Percentiles rank a stretch among this genome's conserved stretches.
Conservation (phyloP, 2,888 invertebrate genomes). For the Lithophane leautieri region DNA sequence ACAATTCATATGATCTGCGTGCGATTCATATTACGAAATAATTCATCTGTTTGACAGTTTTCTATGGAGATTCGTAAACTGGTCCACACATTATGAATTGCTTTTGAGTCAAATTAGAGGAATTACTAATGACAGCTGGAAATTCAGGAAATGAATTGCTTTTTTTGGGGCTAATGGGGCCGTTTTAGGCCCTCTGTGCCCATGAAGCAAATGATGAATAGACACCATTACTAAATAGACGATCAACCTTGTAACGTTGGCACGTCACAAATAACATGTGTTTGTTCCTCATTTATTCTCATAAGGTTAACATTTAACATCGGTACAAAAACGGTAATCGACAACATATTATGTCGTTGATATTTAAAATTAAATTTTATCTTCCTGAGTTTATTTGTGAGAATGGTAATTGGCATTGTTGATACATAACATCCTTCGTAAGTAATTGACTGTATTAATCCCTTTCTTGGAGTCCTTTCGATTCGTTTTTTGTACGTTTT, state of each 20-base stretch:
- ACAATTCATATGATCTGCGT: too few species aligned
- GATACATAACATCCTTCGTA: conserved; percentile 26
- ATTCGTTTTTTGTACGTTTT: conserved; percentile 11
- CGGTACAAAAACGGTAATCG: conserved; percentile 51
- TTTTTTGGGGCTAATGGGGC: too few species aligned
- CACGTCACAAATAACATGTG: conserved; percentile 36
- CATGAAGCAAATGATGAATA: background rate
- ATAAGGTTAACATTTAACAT: conserved; percentile 57
- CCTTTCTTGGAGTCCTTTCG: conserved; percentile 16
- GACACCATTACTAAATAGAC: background rate
- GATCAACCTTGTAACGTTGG: conserved; percentile 47
- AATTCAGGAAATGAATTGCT: too few species aligned
- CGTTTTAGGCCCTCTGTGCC: too few species aligned
- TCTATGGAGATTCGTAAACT: too few species aligned
- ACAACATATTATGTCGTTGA: conserved; percentile 50
- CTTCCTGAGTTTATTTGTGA: conserved; percentile 43
- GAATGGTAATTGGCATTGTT: conserved; percentile 24
- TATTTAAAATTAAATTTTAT: conserved; percentile 51
- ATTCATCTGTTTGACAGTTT: too few species aligned
- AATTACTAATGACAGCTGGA: too few species aligned
- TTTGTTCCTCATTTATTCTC: conserved; percentile 53
- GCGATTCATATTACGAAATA: too few species aligned
- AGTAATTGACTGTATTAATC: conserved; percentile 36
- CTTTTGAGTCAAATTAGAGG: too few species aligned
- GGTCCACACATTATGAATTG: too few species aligned